Conservation (phyloP, 2,888 invertebrate genomes). For the Laspeyria flexula region DNA sequence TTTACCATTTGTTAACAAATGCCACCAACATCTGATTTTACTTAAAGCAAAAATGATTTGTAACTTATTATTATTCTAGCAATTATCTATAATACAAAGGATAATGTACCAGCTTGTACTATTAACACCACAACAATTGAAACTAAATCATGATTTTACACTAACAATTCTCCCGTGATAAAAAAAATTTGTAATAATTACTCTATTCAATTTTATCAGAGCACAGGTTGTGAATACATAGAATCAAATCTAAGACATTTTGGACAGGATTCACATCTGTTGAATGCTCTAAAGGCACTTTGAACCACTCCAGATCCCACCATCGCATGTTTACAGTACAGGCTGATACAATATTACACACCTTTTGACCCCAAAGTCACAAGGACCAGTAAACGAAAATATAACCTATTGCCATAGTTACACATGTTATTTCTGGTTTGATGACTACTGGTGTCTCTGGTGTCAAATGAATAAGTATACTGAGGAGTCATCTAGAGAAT, state of each 20-base stretch:
- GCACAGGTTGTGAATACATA: slow-evolving; percentile 13
- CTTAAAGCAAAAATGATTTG: slow-evolving; percentile 50
- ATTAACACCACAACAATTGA: slow-evolving; percentile 24
- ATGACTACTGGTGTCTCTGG: too few relatives aligned
- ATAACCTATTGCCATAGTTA: too few relatives aligned
- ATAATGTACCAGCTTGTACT: slow-evolving; percentile 29
- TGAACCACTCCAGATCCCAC: slow-evolving; percentile 1
- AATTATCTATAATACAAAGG: slow-evolving; percentile 50
- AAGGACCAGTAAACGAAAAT: too few relatives aligned
- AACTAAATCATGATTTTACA: background rate
- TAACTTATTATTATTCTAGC: slow-evolving; percentile 59
- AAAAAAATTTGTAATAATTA: background rate
- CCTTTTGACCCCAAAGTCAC: too few relatives aligned
- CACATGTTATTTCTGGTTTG: too few relatives aligned
- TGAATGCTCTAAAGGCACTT: slow-evolving; percentile 13
- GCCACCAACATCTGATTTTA: slow-evolving; percentile 39
- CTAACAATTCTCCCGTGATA: background rate
- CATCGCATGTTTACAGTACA: slow-evolving; percentile 23
- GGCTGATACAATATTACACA: slow-evolving; percentile 9
- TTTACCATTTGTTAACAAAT: slow-evolving; percentile 44
- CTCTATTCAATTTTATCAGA: slow-evolving; percentile 14
- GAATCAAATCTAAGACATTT: slow-evolving; percentile 7
- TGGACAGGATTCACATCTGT: slow-evolving; percentile 6
- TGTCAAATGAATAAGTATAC: too few relatives aligned
- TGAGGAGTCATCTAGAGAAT: background rate